Evolutionary conservation across 2,888 invertebrate species (phyloP).

Genomic region (Oligia fasciuncula): DNA sequence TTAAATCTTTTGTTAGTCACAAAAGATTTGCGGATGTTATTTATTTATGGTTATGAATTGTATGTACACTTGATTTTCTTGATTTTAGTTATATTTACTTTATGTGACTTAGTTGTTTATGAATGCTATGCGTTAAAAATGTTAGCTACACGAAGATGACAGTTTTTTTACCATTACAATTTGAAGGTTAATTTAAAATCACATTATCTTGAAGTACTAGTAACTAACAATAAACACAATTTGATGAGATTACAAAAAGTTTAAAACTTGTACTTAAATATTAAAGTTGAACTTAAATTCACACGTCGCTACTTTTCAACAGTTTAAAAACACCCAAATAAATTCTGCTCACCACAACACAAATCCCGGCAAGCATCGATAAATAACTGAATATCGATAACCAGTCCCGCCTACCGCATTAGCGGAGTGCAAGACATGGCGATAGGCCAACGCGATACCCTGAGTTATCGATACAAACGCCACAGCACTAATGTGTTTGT

Average conservation of each 20-base stretch:
- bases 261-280: background rate
- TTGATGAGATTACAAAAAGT: background rate
- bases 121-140: background rate
- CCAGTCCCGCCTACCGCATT: slow-evolving; percentile 62
- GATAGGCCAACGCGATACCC: slow-evolving; percentile 73
- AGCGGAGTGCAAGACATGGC: slow-evolving; percentile 70
- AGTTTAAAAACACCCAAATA: slow-evolving; percentile 48
- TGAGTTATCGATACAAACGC: slow-evolving; percentile 71
- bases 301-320: background rate
- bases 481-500: slow-evolving; percentile 72
- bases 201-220: background rate
- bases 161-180: background rate
- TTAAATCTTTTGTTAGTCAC: background rate
- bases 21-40: background rate
- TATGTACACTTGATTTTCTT: background rate
- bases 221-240: background rate
- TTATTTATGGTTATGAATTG: background rate
- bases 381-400: slow-evolving; percentile 66
- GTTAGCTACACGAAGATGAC: too few species aligned
- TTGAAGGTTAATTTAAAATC: background rate
- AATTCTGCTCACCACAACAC: slow-evolving; percentile 41
- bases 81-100: background rate
- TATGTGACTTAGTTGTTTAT: too few species aligned
- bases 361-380: slow-evolving; percentile 57
- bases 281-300: background rate